Evolutionary conservation across 2,797 vertebrate species (phyloP).

Genomic region (Macropus fuliginosus): DNA sequence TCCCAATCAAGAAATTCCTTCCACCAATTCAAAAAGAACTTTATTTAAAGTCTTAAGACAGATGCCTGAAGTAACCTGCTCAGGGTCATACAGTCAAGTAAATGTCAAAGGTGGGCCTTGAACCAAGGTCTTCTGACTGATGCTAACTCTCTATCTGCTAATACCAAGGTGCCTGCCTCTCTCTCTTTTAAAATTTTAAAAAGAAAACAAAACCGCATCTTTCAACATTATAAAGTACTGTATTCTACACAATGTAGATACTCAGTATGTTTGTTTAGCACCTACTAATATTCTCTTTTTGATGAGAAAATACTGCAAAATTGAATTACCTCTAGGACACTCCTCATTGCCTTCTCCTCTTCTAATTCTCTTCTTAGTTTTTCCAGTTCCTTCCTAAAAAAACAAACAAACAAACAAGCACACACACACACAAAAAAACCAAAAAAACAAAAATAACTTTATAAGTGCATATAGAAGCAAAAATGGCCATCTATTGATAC

Average conservation of each 20-base stretch:
- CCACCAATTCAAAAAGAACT: neutral
- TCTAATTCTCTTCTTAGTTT: conserved; percentile 93
- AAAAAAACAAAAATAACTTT: conserved; percentile 28
- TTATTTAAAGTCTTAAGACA: neutral
- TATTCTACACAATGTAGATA: neutral
- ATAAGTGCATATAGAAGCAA: neutral
- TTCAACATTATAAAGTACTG: neutral
- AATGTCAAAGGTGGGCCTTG: neutral
- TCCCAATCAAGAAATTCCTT: neutral
- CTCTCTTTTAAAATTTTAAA: neutral
- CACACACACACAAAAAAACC: no score
- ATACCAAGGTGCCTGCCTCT: neutral
- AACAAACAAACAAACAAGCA: no score
- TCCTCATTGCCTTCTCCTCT: conserved; percentile 91
- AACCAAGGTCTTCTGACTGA: neutral
- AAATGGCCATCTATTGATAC: neutral
- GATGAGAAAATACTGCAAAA: neutral
- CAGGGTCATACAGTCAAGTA: neutral
- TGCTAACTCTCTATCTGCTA: neutral
- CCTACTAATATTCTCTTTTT: neutral
- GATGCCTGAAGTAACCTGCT: neutral
- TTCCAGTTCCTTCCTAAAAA: conserved; percentile 92
- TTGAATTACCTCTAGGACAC: conserved; percentile 90
- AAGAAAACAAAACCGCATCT: neutral
- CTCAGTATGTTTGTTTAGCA: neutral